Base-by-base conservation (phyloP, 2,113 vertebrate species). In the Rhabdornis inornatus region DNA sequence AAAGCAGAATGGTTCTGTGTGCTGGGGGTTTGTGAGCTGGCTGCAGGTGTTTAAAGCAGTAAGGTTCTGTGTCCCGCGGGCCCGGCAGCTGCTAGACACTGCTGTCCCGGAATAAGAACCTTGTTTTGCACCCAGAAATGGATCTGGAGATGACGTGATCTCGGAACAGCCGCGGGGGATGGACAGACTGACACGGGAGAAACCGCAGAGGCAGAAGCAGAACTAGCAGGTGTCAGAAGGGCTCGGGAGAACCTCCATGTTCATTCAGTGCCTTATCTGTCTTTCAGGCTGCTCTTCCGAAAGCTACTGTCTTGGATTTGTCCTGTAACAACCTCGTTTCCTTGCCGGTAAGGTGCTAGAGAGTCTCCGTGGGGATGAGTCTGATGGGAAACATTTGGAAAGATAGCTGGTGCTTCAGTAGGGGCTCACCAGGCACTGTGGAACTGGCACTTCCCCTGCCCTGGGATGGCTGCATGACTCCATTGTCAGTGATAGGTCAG, bases 261-360 rank as follows among this genome's bases (percentile, higher is more conserved):
- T 94, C 68, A 96, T 49, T 52, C 53, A n/a, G 50, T 74, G 79
- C 81, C 89, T 55, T 79, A 42, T 44, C 87, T 94, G 53, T 78
- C 85, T 97, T 95, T 49, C 98, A 99, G 99, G 98, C 98, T 14
- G 97, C 98, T 21, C 98, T 99, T 77, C 98, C 99, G 14, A 99
- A 99, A 97, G 99, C 98, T 10, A 99, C 99, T 1, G 10, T 98
- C 10, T 68, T 99, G 98, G 99, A 99, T 94, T 97, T 99, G 94
- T 99, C 99, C 42, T 99, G 99, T 93, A 99, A 99, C 97, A 99
- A 99, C 93, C 98, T 99, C 22, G 96, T 96, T 52, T 97, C 97
- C 19, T 96, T 99, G 85, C 98, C 99, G 96, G 99, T 99, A 97
- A 99, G 99, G 93, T 31, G 55, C 66, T 45, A 9, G 55, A 25